These are phyloP conservation scores for Vollenhovia emeryi DNA, from an alignment of 1,140 invertebrate species.

Conservation along the genomic window DNA sequence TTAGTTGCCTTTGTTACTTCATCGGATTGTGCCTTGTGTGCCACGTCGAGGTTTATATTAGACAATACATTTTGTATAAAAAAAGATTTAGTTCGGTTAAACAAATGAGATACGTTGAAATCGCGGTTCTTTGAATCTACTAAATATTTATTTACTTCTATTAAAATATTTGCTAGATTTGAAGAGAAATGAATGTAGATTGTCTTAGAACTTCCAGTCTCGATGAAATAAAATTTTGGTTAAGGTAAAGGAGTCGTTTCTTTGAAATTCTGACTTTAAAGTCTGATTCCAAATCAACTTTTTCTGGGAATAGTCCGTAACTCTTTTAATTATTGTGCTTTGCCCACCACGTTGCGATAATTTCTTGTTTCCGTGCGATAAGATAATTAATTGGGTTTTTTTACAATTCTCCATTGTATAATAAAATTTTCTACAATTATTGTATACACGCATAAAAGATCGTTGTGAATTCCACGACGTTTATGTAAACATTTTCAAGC, in stretches of 20 bases:
- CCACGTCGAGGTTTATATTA: background rate
- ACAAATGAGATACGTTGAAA: too few species aligned
- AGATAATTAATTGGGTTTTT: background rate
- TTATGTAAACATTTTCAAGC: background rate
- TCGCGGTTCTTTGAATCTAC: too few species aligned
- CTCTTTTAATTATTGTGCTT: background rate
- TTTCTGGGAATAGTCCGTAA: too few species aligned
- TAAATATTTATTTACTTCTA: too few species aligned
- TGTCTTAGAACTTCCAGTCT: too few species aligned
- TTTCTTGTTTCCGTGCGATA: background rate
- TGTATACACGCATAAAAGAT: background rate
- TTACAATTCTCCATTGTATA: background rate
- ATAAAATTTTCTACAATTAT: conserved; percentile 1
- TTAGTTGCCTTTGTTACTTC: background rate
- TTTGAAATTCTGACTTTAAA: too few species aligned
- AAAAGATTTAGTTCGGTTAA: too few species aligned
- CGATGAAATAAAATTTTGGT: too few species aligned
- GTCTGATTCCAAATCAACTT: too few species aligned
- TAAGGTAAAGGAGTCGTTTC: too few species aligned
- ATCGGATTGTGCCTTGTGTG: background rate
- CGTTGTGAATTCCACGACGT: background rate
- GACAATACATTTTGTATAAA: background rate
- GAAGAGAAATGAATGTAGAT: too few species aligned
- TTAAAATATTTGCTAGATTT: too few species aligned
- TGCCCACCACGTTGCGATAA: background rate